Percentiles rank a stretch among this genome's conserved stretches.
These are phyloP conservation scores for Tribolium freemani DNA, from an alignment of 2,888 invertebrate genomes.

Conservation along the genomic window DNA sequence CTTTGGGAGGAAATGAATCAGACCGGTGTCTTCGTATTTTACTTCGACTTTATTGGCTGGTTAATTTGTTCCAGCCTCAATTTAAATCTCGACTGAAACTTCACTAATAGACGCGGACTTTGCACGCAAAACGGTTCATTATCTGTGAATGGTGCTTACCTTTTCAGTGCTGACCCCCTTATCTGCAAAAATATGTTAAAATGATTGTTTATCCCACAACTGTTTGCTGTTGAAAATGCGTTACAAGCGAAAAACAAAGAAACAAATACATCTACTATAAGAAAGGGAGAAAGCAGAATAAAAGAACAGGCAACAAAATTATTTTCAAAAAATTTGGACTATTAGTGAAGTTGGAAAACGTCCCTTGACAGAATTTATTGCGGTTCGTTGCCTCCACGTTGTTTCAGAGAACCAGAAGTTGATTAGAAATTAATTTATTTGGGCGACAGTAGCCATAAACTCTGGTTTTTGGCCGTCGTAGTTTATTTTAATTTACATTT, in stretches of 20 bases:
- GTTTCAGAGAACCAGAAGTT: slow-evolving; percentile 6
- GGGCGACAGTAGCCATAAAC: neutral
- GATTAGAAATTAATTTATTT: slow-evolving; percentile 23
- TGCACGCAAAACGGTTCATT: slow-evolving; percentile 10
- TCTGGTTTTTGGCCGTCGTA: neutral
- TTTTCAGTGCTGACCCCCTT: slow-evolving; percentile 1
- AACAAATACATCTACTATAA: too few relatives aligned
- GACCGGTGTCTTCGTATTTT: slow-evolving; percentile 62
- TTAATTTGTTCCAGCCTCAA: slow-evolving; percentile 24
- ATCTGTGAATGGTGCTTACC: slow-evolving; percentile 17
- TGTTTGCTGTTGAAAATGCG: too few relatives aligned
- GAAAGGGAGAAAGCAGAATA: too few relatives aligned
- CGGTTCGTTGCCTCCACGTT: neutral
- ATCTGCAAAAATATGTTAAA: slow-evolving; percentile 32
- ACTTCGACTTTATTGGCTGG: slow-evolving; percentile 55
- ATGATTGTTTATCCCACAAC: slow-evolving; percentile 6
- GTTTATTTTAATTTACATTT: slow-evolving; percentile 11
- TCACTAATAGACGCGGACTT: slow-evolving; percentile 23
- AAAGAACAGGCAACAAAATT: too few relatives aligned
- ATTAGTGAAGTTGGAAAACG: slow-evolving; percentile 1
- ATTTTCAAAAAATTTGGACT: neutral
- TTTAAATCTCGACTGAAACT: slow-evolving; percentile 28
- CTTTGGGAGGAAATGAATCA: slow-evolving; percentile 63
- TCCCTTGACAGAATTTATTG: neutral
- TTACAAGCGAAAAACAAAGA: too few relatives aligned